phyloP scores from a whole-genome alignment of 2,888 invertebrate species.

The Heliconius sara region DNA sequence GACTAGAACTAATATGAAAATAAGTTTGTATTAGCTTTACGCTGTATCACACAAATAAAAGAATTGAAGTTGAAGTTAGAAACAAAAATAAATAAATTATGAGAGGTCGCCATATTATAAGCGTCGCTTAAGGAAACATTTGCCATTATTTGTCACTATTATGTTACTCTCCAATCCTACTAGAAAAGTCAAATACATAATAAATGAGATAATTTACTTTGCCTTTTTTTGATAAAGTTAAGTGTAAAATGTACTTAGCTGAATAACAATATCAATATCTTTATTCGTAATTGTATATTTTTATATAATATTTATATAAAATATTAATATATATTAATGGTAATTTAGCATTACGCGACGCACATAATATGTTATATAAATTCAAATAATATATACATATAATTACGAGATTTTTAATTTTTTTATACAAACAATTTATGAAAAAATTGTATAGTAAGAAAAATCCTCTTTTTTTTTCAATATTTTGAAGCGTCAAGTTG shows the following conservation, averaged over 20 bases:
- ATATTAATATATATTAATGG: too few relatives aligned
- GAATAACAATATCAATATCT: background rate
- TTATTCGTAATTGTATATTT: background rate
- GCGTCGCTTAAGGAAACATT: background rate
- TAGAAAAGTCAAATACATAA: slow-evolving; percentile 25
- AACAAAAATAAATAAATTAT: background rate
- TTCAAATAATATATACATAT: too few relatives aligned
- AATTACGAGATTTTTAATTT: too few relatives aligned
- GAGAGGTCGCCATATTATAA: background rate
- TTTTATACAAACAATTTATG: too few relatives aligned
- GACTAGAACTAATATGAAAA: background rate
- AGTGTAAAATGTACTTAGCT: slow-evolving; percentile 18
- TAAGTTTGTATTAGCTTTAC: too few relatives aligned
- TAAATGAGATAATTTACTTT: slow-evolving; percentile 12
- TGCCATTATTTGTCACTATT: background rate
- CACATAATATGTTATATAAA: too few relatives aligned
- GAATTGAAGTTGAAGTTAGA: too few relatives aligned
- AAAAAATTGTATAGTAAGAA: too few relatives aligned
- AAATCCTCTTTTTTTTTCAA: too few relatives aligned
- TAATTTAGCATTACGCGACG: too few relatives aligned
- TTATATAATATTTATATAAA: too few relatives aligned
- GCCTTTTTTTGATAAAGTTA: slow-evolving; percentile 26
- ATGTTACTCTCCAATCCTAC: background rate
- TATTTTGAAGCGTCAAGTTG: background rate
- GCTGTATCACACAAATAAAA: too few relatives aligned